Conservation (phyloP, 1,140 invertebrate species). For the Musca domestica region DNA sequence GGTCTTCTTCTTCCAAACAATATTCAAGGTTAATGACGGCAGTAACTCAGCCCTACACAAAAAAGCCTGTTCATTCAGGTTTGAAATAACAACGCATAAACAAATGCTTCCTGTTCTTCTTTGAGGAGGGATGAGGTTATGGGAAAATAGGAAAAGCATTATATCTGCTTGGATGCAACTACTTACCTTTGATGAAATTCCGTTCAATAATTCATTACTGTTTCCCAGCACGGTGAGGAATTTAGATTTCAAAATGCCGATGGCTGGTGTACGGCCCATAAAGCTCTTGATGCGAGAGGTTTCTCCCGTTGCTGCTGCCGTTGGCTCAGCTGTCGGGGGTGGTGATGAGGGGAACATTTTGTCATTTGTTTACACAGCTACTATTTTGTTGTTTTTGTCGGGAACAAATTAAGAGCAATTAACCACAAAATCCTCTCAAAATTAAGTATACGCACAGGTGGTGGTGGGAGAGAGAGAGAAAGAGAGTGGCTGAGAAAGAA, state of each 20-base stretch:
- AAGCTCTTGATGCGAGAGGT: slow-evolving; percentile 54
- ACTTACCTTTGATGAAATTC: slow-evolving; percentile 54
- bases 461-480: too few relatives aligned
- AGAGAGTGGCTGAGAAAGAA: too few relatives aligned
- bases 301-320: slow-evolving; percentile 41
- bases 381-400: too few relatives aligned
- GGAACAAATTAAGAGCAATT: too few relatives aligned
- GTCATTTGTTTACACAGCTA: neutral
- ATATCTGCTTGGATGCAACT: too few relatives aligned
- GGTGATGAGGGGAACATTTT: slow-evolving; percentile 11
- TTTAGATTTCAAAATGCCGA: slow-evolving; percentile 53
- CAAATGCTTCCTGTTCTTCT: neutral
- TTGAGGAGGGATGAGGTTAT: too few relatives aligned
- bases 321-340: slow-evolving; percentile 30
- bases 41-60: too few relatives aligned
- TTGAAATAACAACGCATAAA: neutral
- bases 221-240: slow-evolving; percentile 55
- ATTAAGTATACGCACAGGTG: too few relatives aligned
- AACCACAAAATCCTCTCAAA: too few relatives aligned
- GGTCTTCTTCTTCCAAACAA: too few relatives aligned
- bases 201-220: slow-evolving; percentile 55
- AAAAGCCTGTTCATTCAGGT: neutral
- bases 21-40: too few relatives aligned
- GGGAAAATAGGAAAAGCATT: too few relatives aligned
- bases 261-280: slow-evolving; percentile 53